Base-by-base conservation (phyloP, 1,140 invertebrate genomes). In the Metopolophium dirhodum region DNA sequence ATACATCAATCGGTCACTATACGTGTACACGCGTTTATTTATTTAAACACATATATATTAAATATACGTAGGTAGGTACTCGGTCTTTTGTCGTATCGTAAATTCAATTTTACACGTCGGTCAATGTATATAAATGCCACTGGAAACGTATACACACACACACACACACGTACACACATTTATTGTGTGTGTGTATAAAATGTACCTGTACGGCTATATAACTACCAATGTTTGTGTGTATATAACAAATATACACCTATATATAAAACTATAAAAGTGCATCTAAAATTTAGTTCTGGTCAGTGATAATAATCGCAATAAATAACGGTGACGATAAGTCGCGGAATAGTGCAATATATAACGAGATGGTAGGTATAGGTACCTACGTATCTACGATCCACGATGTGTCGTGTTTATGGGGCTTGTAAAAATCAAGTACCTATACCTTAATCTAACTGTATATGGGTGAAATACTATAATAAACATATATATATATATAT, bases 311-410 rank as follows among this genome's bases (percentile, higher is more conserved):
- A 77, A 77, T 18, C n/a, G 61, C n/a, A n/a, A n/a, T 77, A 35
- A 77, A 77, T n/a, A 77, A 77, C 61, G 61, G 61, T 77, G 61
- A 35, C 61, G 61, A 77, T 77, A 68, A 68, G 61, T n/a, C 61
- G 61, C 11, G 11, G 11, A 68, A 68, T 68, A 14, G 61, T n/a
- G 30, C 30, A 3, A 30, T 30, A 30, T 30, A 68, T 30, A 14
- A 30, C 8, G 57, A 57, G 14, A n/a, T 4, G 11, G 9, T 61
- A 61, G 9, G 3, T 61, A 30, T 23, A 8, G 20, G 11, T n/a
- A n/a, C n/a, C n/a, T n/a, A 61, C 7, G 26, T 57, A 57, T 57
- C 57, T 61, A n/a, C 26, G 26, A 68, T 68, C 61, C 11, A 1
- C 30, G 61, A 9, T 30, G 11, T 0, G 8, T 68, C 61, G 30